These are phyloP conservation scores for Scortum barcoo DNA, from an alignment of 2,113 vertebrate species.

Conservation along the genomic window DNA sequence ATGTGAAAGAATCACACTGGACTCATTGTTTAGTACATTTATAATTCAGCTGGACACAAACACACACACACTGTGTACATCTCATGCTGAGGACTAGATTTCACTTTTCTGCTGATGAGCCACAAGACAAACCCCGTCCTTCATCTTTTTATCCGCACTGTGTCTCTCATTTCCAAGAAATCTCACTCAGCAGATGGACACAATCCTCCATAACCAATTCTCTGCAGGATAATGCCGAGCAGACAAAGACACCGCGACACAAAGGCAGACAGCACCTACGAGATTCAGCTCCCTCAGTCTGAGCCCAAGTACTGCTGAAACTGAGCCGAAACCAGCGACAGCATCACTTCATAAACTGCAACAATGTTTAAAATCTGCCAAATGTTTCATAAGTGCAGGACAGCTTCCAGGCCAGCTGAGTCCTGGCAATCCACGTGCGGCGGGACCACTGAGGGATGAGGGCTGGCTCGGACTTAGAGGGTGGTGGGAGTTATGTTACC, in stretches of 20 bases:
- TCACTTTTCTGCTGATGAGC: constrained; percentile 69
- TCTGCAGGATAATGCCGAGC: constrained; percentile 56
- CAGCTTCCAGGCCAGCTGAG: constrained; percentile 51
- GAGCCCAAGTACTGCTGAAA: constrained; percentile 19
- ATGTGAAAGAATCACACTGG: constrained; percentile 48
- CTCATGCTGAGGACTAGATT: constrained; percentile 54
- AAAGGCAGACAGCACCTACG: constrained; percentile 53
- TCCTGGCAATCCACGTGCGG: constrained; percentile 35
- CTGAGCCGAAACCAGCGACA: constrained; percentile 38
- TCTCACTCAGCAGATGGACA: constrained; percentile 71
- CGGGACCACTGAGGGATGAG: constrained; percentile 37
- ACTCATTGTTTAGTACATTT: constrained; percentile 57
- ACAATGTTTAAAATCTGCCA: constrained; percentile 54
- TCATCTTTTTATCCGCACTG: constrained; percentile 45
- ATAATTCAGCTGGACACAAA: constrained; percentile 43
- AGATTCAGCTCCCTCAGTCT: constrained; percentile 41
- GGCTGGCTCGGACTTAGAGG: constrained; percentile 36
- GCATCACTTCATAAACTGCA: constrained; percentile 39
- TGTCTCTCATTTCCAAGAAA: constrained; percentile 65
- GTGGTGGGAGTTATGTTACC: constrained; percentile 69
- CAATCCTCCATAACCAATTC: constrained; percentile 74
- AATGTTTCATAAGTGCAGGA: constrained; percentile 52
- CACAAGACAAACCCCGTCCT: constrained; percentile 57
- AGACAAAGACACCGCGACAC: constrained; percentile 61
- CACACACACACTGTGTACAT: constrained; percentile 9